Percentiles rank a stretch among this genome's conserved stretches.
Conservation (phyloP, 2,797 vertebrate species). For the Syncerus caffer region DNA sequence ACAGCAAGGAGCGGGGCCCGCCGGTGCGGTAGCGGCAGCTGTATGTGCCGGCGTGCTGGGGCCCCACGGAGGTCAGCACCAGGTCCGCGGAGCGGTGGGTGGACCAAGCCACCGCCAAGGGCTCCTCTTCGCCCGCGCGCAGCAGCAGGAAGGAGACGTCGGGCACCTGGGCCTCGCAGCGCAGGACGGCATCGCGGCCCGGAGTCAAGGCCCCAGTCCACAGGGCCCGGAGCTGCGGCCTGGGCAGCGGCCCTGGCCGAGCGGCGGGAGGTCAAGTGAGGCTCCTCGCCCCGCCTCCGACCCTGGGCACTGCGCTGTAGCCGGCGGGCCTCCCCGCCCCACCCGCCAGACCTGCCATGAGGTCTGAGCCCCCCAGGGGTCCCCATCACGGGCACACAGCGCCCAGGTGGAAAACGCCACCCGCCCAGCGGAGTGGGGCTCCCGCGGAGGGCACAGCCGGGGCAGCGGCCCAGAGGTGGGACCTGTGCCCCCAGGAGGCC, state of each 20-base stretch:
- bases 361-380: neutral
- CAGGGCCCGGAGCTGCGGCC: slow-evolving; percentile 18
- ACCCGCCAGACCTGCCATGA: neutral
- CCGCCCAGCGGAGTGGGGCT: neutral
- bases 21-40: neutral
- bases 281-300: neutral
- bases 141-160: neutral
- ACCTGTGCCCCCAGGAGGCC: neutral
- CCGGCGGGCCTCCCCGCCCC: no score
- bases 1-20: neutral
- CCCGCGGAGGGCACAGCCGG: no score
- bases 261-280: neutral
- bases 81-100: rapidly evolving
- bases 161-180: neutral
- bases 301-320: neutral
- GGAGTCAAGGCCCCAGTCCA: neutral
- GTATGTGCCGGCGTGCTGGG: slow-evolving; percentile 24
- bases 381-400: neutral
- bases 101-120: rapidly evolving
- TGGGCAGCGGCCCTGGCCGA: neutral
- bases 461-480: neutral
- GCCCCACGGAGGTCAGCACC: neutral
- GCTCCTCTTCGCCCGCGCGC: rapidly evolving
- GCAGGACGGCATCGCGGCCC: neutral
- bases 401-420: neutral